Percentiles rank a stretch among this genome's conserved stretches.
These are phyloP conservation scores for Drosophila ogumai DNA, from an alignment of 1,140 invertebrate species.

Conservation along the genomic window DNA sequence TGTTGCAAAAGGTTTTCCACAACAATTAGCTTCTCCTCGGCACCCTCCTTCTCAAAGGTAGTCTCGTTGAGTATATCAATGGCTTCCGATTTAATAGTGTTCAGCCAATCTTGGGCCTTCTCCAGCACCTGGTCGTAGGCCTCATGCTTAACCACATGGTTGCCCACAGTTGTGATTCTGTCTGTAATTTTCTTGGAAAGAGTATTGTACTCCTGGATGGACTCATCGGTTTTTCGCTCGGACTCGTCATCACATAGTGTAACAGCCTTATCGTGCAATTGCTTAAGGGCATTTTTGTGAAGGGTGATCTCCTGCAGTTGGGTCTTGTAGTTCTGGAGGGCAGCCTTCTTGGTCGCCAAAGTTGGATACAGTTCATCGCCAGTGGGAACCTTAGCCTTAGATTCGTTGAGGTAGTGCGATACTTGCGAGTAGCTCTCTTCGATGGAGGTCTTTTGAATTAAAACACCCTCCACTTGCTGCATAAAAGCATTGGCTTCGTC, in stretches of 20 bases:
- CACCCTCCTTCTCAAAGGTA: slow-evolving; percentile 90
- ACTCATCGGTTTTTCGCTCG: slow-evolving; percentile 89
- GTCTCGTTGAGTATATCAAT: slow-evolving; percentile 91
- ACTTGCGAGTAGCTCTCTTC: slow-evolving; percentile 95
- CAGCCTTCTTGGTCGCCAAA: slow-evolving; percentile 93
- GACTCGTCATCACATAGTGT: slow-evolving; percentile 91
- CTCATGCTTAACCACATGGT: slow-evolving; percentile 92
- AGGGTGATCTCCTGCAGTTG: slow-evolving; percentile 92
- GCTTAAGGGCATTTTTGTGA: slow-evolving; percentile 91
- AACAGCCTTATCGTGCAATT: slow-evolving; percentile 91
- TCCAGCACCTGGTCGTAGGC: slow-evolving; percentile 92
- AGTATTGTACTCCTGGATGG: slow-evolving; percentile 89
- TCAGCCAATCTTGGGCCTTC: slow-evolving; percentile 89
- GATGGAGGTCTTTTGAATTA: slow-evolving; percentile 95
- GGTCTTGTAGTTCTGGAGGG: slow-evolving; percentile 90
- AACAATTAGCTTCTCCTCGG: slow-evolving; percentile 90
- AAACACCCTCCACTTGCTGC: slow-evolving; percentile 93
- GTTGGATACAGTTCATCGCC: slow-evolving; percentile 90
- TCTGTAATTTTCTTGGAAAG: slow-evolving; percentile 89
- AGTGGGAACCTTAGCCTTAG: slow-evolving; percentile 89
- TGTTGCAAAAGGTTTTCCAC: slow-evolving; percentile 91
- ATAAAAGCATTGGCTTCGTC: slow-evolving; percentile 94
- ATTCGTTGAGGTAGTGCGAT: slow-evolving; percentile 92
- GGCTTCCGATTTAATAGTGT: slow-evolving; percentile 88
- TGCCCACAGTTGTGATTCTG: slow-evolving; percentile 88